Percentiles rank a stretch among this genome's conserved stretches.
phyloP scores from a whole-genome alignment of 2,888 invertebrate genomes.

The Hemicrepidius hirtus region DNA sequence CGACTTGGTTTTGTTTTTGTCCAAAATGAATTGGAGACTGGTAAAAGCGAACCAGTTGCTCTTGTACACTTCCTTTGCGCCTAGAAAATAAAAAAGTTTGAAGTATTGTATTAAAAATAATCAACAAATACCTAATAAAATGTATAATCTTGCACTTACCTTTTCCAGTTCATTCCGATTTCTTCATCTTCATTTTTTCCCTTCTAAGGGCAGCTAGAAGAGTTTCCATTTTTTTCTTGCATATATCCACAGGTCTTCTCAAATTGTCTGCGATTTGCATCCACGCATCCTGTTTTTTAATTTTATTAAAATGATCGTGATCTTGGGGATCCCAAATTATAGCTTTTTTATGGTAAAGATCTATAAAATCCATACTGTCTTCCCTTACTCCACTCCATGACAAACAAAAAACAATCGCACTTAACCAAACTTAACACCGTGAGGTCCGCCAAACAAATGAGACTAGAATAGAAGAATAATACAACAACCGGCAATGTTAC shows the following conservation, averaged over 20 bases:
- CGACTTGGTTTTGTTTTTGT: not conserved
- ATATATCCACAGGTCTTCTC: not conserved
- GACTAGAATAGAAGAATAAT: too few relatives aligned
- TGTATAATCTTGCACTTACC: too few relatives aligned
- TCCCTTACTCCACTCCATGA: too few relatives aligned
- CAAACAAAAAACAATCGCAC: too few relatives aligned
- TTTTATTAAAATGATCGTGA: not conserved
- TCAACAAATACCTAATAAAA: too few relatives aligned
- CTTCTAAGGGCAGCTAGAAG: not conserved
- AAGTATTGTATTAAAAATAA: not conserved
- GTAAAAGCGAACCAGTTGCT: not conserved
- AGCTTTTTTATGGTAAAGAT: too few relatives aligned
- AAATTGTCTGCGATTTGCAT: not conserved
- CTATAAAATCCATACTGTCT: too few relatives aligned
- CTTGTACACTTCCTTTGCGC: not conserved
- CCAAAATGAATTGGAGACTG: not conserved
- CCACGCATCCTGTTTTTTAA: not conserved
- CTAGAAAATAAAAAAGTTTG: slow-evolving; percentile 3
- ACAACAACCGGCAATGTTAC: too few relatives aligned
- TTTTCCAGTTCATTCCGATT: too few relatives aligned
- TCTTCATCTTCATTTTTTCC: slow-evolving; percentile 3
- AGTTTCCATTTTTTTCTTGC: not conserved
- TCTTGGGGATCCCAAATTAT: too few relatives aligned
- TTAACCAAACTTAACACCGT: too few relatives aligned
- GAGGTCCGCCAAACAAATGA: too few relatives aligned